A percentile compares a stretch with the other conserved stretches of the same genome.
Conservation (phyloP, 2,888 invertebrate species). For the Ophioninae sp. region DNA sequence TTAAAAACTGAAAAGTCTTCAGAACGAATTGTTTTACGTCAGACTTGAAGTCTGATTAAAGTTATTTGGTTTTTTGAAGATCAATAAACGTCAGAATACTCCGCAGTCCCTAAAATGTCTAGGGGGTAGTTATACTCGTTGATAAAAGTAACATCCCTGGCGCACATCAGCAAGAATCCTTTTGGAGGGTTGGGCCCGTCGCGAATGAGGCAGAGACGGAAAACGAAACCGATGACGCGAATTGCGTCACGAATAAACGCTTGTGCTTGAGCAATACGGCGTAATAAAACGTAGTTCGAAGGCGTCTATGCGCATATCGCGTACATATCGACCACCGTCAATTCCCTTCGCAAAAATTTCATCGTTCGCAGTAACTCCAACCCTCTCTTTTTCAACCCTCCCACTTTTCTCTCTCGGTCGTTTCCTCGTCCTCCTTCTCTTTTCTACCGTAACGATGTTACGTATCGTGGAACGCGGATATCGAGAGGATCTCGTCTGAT, state of each 20-base stretch:
- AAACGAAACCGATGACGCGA: conserved; percentile 38
- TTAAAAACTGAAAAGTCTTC: no score
- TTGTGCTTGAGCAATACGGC: conserved; percentile 29
- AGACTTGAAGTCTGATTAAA: no score
- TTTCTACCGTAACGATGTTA: conserved; percentile 57
- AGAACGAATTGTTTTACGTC: no score
- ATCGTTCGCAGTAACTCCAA: conserved; percentile 14
- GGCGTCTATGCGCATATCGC: conserved; percentile 39
- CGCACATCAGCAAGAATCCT: neutral
- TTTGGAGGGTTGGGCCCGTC: neutral
- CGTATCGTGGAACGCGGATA: conserved; percentile 56
- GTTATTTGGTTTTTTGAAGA: no score
- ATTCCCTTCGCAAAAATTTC: conserved; percentile 54
- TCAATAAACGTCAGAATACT: neutral
- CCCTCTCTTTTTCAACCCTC: conserved; percentile 9
- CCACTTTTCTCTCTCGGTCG: neutral
- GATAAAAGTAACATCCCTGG: neutral
- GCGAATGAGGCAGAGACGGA: conserved; percentile 6
- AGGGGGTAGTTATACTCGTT: neutral
- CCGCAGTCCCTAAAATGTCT: neutral
- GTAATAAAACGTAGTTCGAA: conserved; percentile 35
- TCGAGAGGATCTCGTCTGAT: conserved; percentile 44
- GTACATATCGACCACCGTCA: conserved; percentile 54
- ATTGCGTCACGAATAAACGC: conserved; percentile 42
- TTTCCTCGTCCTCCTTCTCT: conserved; percentile 7